Evolutionary conservation across 2,888 invertebrate species (phyloP).

Genomic region (Caenorhabditis wallacei): DNA sequence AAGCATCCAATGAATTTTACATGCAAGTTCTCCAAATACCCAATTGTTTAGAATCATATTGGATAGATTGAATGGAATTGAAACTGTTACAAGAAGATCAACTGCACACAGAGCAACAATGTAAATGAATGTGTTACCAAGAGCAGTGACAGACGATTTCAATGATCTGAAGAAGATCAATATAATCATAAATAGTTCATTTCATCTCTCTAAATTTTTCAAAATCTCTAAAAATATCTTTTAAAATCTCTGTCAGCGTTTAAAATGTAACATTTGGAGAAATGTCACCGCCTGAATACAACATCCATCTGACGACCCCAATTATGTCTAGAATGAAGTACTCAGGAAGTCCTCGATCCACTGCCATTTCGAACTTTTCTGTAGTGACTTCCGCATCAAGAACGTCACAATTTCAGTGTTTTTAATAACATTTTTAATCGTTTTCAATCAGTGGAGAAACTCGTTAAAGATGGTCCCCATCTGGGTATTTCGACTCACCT

Average conservation of each 20-base stretch:
- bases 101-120: conserved; percentile 73
- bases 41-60: conserved; percentile 70
- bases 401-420: conserved; percentile 1
- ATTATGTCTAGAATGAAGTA: conserved; percentile 12
- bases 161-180: conserved; percentile 67
- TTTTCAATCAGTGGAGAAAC: not conserved
- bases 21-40: conserved; percentile 74
- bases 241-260: not conserved
- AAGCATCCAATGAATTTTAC: conserved; percentile 74
- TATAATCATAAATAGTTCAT: no score
- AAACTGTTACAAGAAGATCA: conserved; percentile 73
- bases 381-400: not conserved
- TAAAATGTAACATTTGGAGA: conserved; percentile 2
- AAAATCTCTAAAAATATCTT: not conserved
- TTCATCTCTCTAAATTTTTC: no score
- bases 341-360: conserved; percentile 11
- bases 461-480: conserved; percentile 23
- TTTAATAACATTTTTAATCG: conserved; percentile 20
- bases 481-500: conserved; percentile 62
- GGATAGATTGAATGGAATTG: conserved; percentile 73
- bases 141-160: conserved; percentile 75
- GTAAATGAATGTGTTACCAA: conserved; percentile 77
- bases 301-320: conserved; percentile 25
- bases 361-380: not conserved
- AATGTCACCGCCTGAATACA: conserved; percentile 17